A percentile compares a stretch with the other conserved stretches of the same genome.
Evolutionary conservation across 2,888 invertebrate genomes (phyloP).

Genomic region (Hypselothyrea guttata): DNA sequence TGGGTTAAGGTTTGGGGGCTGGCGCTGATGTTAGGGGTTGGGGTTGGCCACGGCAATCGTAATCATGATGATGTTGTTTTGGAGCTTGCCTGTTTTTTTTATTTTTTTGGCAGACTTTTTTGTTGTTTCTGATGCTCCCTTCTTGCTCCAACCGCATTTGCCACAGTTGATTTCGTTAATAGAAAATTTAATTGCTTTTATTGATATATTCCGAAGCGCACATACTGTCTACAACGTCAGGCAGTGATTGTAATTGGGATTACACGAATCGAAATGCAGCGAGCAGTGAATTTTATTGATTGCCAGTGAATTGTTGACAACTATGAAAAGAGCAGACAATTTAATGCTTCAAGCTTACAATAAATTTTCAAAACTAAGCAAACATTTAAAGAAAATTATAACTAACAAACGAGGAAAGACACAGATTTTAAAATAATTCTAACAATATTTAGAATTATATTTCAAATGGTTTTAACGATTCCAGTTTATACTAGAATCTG

Average conservation of each 20-base stretch:
- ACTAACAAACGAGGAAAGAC: no score
- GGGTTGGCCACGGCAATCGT: conserved; percentile 2
- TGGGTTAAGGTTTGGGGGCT: conserved; percentile 30
- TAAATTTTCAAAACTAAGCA: no score
- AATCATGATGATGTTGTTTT: conserved; percentile 47
- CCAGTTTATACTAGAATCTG: no score
- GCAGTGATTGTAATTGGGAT: conserved; percentile 54
- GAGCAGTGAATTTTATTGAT: conserved; percentile 51
- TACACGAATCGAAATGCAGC: conserved; percentile 40
- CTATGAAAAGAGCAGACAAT: conserved; percentile 1
- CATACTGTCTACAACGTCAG: conserved; percentile 4
- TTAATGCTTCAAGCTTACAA: background rate
- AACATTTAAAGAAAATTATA: no score
- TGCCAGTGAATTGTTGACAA: conserved; percentile 28
- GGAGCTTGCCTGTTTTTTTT: conserved; percentile 27
- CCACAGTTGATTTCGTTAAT: conserved; percentile 67
- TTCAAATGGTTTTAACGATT: no score
- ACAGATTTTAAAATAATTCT: no score
- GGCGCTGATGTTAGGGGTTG: background rate
- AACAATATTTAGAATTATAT: no score
- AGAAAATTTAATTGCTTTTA: conserved; percentile 76
- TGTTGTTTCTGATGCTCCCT: conserved; percentile 24
- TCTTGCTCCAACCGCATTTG: conserved; percentile 34
- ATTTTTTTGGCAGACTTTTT: conserved; percentile 15
- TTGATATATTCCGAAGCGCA: conserved; percentile 54